A percentile compares a stretch with the other conserved stretches of the same genome.
phyloP scores from a whole-genome alignment of 2,797 vertebrate genomes.

The Bovichtus diacanthus region DNA sequence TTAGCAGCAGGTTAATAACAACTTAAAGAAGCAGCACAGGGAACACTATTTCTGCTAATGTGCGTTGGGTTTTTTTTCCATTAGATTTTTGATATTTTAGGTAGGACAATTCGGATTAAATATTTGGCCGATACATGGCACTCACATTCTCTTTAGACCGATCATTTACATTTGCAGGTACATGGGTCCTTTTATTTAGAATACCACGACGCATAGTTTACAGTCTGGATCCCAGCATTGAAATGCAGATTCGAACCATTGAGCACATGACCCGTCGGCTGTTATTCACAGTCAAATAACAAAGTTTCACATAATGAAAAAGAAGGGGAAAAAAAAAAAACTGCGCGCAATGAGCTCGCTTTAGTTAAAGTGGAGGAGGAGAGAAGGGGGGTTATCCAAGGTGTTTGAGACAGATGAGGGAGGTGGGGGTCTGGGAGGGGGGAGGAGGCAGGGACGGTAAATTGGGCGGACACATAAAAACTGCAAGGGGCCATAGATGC shows the following conservation, averaged over 20 bases:
- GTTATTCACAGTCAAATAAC: conserved; percentile 53
- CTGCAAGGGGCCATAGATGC: conserved; percentile 81
- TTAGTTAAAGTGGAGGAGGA: conserved; percentile 54
- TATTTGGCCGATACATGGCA: neutral
- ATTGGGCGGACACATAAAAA: conserved; percentile 89
- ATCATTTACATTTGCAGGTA: conserved; percentile 19
- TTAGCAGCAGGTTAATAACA: neutral
- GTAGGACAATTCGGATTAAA: neutral
- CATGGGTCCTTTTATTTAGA: conserved; percentile 20
- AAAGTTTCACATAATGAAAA: conserved; percentile 49
- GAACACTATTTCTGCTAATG: neutral
- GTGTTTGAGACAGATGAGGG: conserved; percentile 80
- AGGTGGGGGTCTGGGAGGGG: conserved; percentile 64
- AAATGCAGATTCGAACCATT: conserved; percentile 44
- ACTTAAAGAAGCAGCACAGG: too few species aligned
- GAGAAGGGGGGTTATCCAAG: conserved; percentile 78
- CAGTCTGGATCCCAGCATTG: conserved; percentile 36
- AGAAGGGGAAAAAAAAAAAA: conserved; percentile 25
- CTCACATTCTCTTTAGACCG: neutral
- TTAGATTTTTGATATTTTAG: neutral
- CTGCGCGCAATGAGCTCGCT: conserved; percentile 46
- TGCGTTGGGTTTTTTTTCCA: neutral
- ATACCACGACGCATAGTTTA: conserved; percentile 17
- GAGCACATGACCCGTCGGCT: conserved; percentile 1
- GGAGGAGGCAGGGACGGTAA: conserved; percentile 78